phyloP scores from a whole-genome alignment of 1,140 invertebrate genomes.

The Zaprionus nigranus region DNA sequence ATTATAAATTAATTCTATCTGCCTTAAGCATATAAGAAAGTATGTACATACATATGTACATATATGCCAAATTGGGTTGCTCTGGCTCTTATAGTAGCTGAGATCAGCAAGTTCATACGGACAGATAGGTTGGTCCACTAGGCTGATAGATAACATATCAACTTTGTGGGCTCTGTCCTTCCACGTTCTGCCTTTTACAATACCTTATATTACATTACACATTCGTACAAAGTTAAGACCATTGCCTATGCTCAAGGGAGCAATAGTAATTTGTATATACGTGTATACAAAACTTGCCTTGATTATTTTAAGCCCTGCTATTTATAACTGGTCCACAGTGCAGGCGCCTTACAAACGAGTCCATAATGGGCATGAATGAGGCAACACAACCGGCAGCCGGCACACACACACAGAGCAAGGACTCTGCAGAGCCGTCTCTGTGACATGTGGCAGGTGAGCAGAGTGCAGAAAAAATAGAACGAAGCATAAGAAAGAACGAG shows the following conservation, averaged over 20 bases:
- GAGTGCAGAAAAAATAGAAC: neutral
- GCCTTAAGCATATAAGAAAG: too few species aligned
- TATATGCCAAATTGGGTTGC: neutral
- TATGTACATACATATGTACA: too few species aligned
- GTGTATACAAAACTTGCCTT: too few species aligned
- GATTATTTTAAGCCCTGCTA: neutral
- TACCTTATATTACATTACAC: too few species aligned
- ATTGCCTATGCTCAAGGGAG: too few species aligned
- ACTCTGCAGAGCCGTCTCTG: constrained; percentile 1
- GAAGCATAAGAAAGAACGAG: constrained; percentile 11
- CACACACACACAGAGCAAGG: neutral
- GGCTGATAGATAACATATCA: too few species aligned
- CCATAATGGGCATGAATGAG: constrained; percentile 71
- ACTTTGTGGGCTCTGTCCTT: too few species aligned
- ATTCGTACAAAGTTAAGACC: too few species aligned
- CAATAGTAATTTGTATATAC: too few species aligned
- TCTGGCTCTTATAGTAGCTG: neutral
- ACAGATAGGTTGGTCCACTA: too few species aligned
- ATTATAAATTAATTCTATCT: too few species aligned
- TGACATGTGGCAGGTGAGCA: constrained; percentile 68
- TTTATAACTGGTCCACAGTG: neutral
- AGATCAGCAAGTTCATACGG: neutral
- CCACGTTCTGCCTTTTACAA: too few species aligned
- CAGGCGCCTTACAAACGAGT: constrained; percentile 53
- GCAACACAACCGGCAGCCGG: constrained; percentile 16